A percentile compares a stretch with the other conserved stretches of the same genome.
Conservation (phyloP, 2,888 invertebrate species). For the Ophion ventricosus region DNA sequence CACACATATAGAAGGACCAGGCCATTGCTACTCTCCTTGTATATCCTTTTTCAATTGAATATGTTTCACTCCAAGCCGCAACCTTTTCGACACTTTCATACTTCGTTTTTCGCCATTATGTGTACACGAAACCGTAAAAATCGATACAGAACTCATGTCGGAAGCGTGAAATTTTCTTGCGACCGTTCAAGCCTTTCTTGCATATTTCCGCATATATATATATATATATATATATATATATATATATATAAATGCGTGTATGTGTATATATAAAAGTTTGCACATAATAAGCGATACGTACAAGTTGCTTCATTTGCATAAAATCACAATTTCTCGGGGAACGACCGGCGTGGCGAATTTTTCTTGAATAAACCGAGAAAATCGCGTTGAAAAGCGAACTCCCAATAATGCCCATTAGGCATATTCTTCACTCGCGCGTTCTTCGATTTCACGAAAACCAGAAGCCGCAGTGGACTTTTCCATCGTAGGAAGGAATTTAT, state of each 20-base stretch:
- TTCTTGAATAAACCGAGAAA: conserved; percentile 20
- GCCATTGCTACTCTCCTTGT: conserved; percentile 10
- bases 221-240: neutral
- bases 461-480: neutral
- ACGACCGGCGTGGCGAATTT: conserved; percentile 60
- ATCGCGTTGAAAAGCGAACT: conserved; percentile 2
- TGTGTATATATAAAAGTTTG: neutral
- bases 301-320: conserved; percentile 61
- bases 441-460: neutral
- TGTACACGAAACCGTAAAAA: conserved; percentile 22
- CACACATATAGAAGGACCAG: conserved; percentile 17
- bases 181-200: conserved; percentile 38
- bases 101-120: conserved; percentile 46
- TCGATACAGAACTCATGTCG: neutral
- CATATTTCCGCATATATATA: conserved; percentile 17
- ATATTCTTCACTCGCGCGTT: neutral
- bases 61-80: conserved; percentile 30
- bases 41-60: conserved; percentile 9
- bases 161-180: conserved; percentile 53
- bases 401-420: neutral
- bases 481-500: neutral
- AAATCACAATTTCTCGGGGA: conserved; percentile 62
- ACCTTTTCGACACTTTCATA: conserved; percentile 56
- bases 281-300: conserved; percentile 14
- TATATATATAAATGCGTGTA: neutral